Conservation (phyloP, 2,797 vertebrate genomes). For the Dermochelys coriacea region DNA sequence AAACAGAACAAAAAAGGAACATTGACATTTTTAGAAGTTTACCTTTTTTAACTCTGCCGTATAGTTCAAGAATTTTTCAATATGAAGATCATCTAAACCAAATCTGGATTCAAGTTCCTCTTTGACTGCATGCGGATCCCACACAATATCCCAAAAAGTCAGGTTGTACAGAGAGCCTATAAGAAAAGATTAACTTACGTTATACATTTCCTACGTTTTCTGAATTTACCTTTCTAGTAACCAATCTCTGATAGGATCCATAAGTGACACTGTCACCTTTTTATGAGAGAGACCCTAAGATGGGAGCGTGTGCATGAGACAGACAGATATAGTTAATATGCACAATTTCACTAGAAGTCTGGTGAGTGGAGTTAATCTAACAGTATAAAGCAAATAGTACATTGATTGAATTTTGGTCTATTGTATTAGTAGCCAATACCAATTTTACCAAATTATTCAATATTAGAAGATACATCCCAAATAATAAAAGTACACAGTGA, state of each 20-base stretch:
- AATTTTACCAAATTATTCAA: not conserved
- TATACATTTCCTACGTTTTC: not conserved
- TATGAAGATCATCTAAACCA: slow-evolving; percentile 42
- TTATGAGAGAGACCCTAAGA: not conserved
- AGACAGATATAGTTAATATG: not conserved
- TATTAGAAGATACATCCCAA: not conserved
- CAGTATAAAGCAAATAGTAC: not conserved
- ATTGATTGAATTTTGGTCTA: not conserved
- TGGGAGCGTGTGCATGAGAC: rapidly evolving
- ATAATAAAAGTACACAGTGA: not conserved
- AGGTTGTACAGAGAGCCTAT: slow-evolving; percentile 62
- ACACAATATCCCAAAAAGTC: slow-evolving; percentile 52
- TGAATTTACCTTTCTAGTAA: not conserved
- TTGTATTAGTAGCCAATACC: not conserved
- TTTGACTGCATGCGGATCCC: slow-evolving; percentile 53
- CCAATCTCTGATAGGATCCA: not conserved
- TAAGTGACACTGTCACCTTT: not conserved
- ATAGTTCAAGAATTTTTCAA: slow-evolving; percentile 64
- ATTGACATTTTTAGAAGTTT: not conserved
- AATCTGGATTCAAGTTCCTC: slow-evolving; percentile 67
- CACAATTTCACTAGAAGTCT: not conserved
- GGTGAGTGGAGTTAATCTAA: not conserved
- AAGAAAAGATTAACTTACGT: slow-evolving; percentile 9
- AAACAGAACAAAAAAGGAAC: not conserved
- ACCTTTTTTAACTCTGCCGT: slow-evolving; percentile 67